Evolutionary conservation across 2,113 vertebrate genomes (phyloP).

Genomic region (Pygoscelis adeliae): DNA sequence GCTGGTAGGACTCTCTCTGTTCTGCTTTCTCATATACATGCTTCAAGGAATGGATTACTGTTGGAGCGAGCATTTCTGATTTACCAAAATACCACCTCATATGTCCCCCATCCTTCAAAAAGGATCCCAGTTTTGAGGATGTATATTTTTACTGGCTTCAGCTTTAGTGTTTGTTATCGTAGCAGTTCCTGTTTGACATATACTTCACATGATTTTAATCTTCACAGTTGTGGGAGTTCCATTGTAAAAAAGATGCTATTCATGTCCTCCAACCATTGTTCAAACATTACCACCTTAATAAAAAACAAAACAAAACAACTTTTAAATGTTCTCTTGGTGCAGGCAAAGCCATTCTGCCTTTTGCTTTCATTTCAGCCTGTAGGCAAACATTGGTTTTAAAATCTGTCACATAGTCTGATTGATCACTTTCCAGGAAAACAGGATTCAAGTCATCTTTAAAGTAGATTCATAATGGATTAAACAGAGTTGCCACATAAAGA

Average conservation of each 20-base stretch:
- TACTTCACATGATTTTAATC: not conserved
- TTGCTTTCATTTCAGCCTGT: slow-evolving; percentile 36
- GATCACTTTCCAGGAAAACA: slow-evolving; percentile 46
- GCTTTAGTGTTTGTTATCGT: not conserved
- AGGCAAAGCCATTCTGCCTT: not conserved
- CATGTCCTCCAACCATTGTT: not conserved
- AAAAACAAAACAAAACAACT: slow-evolving; percentile 14
- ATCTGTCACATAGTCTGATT: slow-evolving; percentile 20
- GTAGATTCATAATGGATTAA: slow-evolving; percentile 25
- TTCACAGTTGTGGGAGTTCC: not conserved
- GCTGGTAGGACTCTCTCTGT: not conserved
- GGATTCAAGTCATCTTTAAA: slow-evolving; percentile 16
- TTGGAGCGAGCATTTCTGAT: not conserved
- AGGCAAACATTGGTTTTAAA: slow-evolving; percentile 15
- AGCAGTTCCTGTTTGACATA: not conserved
- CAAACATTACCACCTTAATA: not conserved
- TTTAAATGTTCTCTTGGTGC: not conserved
- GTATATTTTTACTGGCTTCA: not conserved
- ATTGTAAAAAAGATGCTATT: slow-evolving; percentile 5
- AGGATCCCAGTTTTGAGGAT: not conserved
- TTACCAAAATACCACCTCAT: not conserved
- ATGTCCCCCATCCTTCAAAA: not conserved
- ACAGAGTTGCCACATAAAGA: slow-evolving; percentile 44
- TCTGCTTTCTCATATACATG: not conserved
- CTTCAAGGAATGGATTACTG: not conserved